Conservation (phyloP, 2,888 invertebrate genomes). For the Endomychus coccineus region DNA sequence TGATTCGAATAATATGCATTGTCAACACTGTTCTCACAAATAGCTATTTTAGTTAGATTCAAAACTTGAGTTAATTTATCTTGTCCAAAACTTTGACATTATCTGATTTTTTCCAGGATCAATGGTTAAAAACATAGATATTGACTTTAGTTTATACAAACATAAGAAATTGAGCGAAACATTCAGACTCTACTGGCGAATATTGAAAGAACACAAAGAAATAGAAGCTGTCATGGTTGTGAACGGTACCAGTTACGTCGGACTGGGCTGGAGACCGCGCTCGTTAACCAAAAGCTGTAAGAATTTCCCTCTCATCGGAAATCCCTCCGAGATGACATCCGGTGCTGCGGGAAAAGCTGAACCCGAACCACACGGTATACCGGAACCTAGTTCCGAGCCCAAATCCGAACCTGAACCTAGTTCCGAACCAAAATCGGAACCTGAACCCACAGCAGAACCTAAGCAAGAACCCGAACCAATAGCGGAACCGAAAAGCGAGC, state of each 20-base stretch:
- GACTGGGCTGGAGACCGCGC: slow-evolving; percentile 86
- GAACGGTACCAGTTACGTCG: slow-evolving; percentile 83
- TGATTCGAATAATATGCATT: too few relatives aligned
- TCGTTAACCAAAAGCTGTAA: slow-evolving; percentile 67
- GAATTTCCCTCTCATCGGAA: slow-evolving; percentile 65
- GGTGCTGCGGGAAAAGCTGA: slow-evolving; percentile 15
- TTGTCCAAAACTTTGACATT: too few relatives aligned
- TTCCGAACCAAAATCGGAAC: slow-evolving; percentile 30
- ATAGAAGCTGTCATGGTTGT: slow-evolving; percentile 81
- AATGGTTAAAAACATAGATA: slow-evolving; percentile 62
- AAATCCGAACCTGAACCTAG: slow-evolving; percentile 34
- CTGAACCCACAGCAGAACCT: slow-evolving; percentile 39
- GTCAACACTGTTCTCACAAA: too few relatives aligned
- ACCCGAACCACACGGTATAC: slow-evolving; percentile 33
- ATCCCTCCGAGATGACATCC: slow-evolving; percentile 29
- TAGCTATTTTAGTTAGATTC: too few relatives aligned
- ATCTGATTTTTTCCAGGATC: too few relatives aligned
- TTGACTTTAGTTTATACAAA: slow-evolving; percentile 66
- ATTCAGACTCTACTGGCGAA: slow-evolving; percentile 77
- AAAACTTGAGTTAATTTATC: too few relatives aligned
- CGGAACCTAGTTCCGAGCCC: slow-evolving; percentile 36
- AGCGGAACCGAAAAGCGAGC: slow-evolving; percentile 35
- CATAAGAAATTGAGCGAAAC: slow-evolving; percentile 64
- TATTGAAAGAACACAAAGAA: slow-evolving; percentile 75
- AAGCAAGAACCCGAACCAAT: slow-evolving; percentile 39